phyloP scores from a whole-genome alignment of 2,888 invertebrate genomes.

The Beris morrisii region DNA sequence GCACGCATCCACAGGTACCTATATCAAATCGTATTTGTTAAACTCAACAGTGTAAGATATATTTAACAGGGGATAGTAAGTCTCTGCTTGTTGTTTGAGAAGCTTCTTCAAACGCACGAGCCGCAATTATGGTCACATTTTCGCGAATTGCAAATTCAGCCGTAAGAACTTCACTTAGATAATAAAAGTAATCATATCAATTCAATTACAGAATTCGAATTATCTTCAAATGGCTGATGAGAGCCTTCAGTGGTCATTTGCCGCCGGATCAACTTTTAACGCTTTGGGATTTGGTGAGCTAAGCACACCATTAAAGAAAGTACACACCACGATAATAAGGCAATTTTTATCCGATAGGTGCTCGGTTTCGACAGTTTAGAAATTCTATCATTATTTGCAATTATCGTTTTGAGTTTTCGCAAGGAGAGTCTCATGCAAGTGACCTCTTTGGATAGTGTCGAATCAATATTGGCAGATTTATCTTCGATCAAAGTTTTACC shows the following conservation, averaged over 20 bases:
- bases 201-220: constrained; percentile 70
- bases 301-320: not conserved
- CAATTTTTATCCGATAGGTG: constrained; percentile 53
- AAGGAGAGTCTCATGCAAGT: constrained; percentile 81
- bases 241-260: constrained; percentile 92
- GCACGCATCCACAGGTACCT: constrained; percentile 79
- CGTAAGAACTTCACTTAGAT: constrained; percentile 66
- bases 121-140: constrained; percentile 91
- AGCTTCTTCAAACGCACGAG: constrained; percentile 86
- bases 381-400: constrained; percentile 82
- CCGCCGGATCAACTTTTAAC: constrained; percentile 89
- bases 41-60: too few species aligned
- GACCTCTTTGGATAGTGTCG: constrained; percentile 74
- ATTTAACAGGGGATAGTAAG: constrained; percentile 74
- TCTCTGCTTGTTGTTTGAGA: constrained; percentile 85
- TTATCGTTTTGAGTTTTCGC: constrained; percentile 81
- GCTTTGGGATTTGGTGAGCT: constrained; percentile 80
- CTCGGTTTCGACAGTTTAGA: constrained; percentile 91
- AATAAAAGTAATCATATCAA: constrained; percentile 29
- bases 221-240: constrained; percentile 95
- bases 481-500: constrained; percentile 86
- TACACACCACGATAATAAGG: too few species aligned
- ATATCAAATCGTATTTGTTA: not conserved
- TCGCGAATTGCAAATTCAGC: constrained; percentile 82
- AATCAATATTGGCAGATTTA: constrained; percentile 84